Percentiles rank a stretch among this genome's conserved stretches.
Evolutionary conservation across 2,113 vertebrate genomes (phyloP).

Genomic region (Forbesichthys agassizii): DNA sequence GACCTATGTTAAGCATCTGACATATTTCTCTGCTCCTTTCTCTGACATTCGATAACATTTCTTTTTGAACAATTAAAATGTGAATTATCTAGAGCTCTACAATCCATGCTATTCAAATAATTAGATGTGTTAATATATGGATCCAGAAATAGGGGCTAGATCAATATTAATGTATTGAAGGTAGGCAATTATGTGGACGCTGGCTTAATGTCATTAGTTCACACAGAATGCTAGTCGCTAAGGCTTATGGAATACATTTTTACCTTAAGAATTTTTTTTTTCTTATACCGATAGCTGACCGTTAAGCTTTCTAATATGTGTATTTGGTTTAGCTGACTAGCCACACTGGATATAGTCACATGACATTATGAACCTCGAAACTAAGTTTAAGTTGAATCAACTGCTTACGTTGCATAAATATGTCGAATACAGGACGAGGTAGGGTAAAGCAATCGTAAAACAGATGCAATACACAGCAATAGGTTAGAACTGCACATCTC

Average conservation of each 20-base stretch:
- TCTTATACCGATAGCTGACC: too few species aligned
- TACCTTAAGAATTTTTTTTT: too few species aligned
- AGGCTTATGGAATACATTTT: too few species aligned
- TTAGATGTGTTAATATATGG: conserved; percentile 5
- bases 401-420: conserved; percentile 9
- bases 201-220: too few species aligned
- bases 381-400: not conserved
- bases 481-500: not conserved
- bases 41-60: not conserved
- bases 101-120: not conserved
- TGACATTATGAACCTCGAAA: too few species aligned
- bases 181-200: too few species aligned
- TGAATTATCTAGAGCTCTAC: not conserved
- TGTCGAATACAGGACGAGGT: not conserved
- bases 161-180: too few species aligned
- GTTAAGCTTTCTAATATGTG: too few species aligned
- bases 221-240: too few species aligned
- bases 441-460: conserved; percentile 27
- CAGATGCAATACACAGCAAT: conserved; percentile 15
- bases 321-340: conserved; percentile 2
- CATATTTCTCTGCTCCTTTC: too few species aligned
- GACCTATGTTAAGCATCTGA: not conserved
- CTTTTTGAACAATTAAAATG: not conserved
- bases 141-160: too few species aligned
- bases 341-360: too few species aligned